Percentiles rank a stretch among this genome's conserved stretches.
phyloP scores from a whole-genome alignment of 2,113 vertebrate species.

The Takifugu bimaculatus region DNA sequence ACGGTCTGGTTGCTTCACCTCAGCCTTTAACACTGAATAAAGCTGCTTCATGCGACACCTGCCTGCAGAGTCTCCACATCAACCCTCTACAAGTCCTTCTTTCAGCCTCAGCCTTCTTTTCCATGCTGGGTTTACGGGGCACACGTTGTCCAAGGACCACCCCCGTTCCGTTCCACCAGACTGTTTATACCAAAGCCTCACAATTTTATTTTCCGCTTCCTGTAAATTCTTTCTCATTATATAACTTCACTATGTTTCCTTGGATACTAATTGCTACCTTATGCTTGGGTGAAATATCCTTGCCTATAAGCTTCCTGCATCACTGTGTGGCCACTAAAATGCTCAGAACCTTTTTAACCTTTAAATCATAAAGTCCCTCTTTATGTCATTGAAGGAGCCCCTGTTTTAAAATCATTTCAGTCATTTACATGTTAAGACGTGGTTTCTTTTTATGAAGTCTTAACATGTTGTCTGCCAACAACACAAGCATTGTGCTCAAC shows the following conservation, averaged over 20 bases:
- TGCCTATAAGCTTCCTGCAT: slow-evolving; percentile 20
- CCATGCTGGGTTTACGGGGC: slow-evolving; percentile 21
- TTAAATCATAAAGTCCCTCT: neutral
- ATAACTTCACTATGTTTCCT: slow-evolving; percentile 29
- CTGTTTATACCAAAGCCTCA: slow-evolving; percentile 31
- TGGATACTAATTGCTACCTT: slow-evolving; percentile 52
- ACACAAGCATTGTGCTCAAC: no score
- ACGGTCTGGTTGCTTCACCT: slow-evolving; percentile 5
- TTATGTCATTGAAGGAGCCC: neutral
- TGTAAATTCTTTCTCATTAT: slow-evolving; percentile 43
- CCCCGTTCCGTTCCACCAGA: slow-evolving; percentile 20
- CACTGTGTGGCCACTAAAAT: slow-evolving; percentile 18
- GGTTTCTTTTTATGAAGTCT: no score
- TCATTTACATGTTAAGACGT: no score
- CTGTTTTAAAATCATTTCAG: no score
- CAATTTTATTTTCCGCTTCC: slow-evolving; percentile 23
- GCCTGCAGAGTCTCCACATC: slow-evolving; percentile 38
- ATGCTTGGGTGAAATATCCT: slow-evolving; percentile 34
- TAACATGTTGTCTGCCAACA: no score
- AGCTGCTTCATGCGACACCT: slow-evolving; percentile 26
- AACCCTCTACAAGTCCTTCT: slow-evolving; percentile 9
- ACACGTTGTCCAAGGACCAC: slow-evolving; percentile 3
- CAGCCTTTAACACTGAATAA: slow-evolving; percentile 68
- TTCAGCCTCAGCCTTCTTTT: slow-evolving; percentile 25
- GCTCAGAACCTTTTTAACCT: slow-evolving; percentile 3